These are phyloP conservation scores for Hemistola chrysoprasaria DNA, from an alignment of 2,888 invertebrate species.

Conservation along the genomic window DNA sequence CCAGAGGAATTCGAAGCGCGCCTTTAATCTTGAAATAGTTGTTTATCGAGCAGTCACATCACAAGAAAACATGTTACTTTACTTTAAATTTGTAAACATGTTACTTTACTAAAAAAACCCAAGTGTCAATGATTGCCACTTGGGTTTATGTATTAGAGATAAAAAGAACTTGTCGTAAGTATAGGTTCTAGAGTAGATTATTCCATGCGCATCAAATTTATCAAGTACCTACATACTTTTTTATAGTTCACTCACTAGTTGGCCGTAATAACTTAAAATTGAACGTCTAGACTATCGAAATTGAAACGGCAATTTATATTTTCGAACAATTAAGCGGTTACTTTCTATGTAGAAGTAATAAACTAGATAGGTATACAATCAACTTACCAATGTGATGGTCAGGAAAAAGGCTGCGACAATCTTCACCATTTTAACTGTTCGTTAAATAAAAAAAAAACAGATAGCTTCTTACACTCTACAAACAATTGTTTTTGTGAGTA, in stretches of 20 bases:
- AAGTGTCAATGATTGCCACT: conserved; percentile 20
- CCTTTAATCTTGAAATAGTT: conserved; percentile 38
- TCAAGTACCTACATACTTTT: conserved; percentile 20
- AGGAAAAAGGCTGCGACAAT: conserved; percentile 37
- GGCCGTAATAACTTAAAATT: conserved; percentile 58
- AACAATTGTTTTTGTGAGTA: conserved; percentile 58
- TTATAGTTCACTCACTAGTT: conserved; percentile 35
- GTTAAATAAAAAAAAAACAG: conserved; percentile 16
- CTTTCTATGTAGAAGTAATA: conserved; percentile 12
- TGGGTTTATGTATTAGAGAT: conserved; percentile 13
- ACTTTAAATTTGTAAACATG: conserved; percentile 3
- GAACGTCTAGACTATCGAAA: conserved; percentile 62
- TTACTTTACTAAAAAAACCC: conserved; percentile 10
- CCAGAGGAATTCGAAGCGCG: conserved; percentile 38
- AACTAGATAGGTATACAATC: conserved; percentile 4
- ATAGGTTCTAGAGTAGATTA: too few relatives aligned
- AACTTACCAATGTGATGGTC: conserved; percentile 55
- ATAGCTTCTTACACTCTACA: conserved; percentile 62
- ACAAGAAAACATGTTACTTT: conserved; percentile 28
- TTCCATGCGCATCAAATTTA: conserved; percentile 2
- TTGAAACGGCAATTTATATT: conserved; percentile 51
- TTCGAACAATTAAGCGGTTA: conserved; percentile 18
- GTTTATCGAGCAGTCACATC: conserved; percentile 25
- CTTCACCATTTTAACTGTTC: conserved; percentile 50
- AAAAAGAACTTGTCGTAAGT: too few relatives aligned